phyloP scores from a whole-genome alignment of 2,797 vertebrate species.

The Oceanodroma leucorhoa region DNA sequence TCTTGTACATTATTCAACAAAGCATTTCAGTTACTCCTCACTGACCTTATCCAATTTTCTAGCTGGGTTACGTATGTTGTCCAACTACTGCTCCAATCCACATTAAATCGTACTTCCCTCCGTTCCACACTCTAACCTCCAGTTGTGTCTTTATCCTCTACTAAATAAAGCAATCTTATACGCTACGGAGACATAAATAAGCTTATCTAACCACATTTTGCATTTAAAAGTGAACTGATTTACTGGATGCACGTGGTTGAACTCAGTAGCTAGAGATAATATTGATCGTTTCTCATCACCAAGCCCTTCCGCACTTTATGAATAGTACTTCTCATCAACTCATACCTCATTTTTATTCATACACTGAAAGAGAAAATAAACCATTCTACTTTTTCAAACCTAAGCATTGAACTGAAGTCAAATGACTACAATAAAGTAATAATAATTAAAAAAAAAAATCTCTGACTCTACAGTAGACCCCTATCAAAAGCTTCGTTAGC shows the following conservation, averaged over 20 bases:
- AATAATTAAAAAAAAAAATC: neutral
- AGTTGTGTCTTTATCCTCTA: neutral
- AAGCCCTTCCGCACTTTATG: neutral
- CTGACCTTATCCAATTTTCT: neutral
- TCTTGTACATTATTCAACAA: neutral
- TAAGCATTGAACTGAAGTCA: neutral
- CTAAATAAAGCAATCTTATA: neutral
- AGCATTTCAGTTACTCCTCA: neutral
- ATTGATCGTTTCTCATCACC: neutral
- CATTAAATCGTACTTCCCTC: neutral
- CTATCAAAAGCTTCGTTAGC: neutral
- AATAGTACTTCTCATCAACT: neutral
- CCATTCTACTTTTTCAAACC: neutral
- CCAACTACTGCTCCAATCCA: neutral
- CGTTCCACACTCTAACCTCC: neutral
- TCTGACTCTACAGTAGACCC: neutral
- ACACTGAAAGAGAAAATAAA: slow-evolving; percentile 22
- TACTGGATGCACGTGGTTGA: neutral
- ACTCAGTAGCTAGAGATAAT: neutral
- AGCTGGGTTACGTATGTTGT: neutral
- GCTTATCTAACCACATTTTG: neutral
- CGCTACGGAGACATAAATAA: neutral
- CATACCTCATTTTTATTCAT: slow-evolving; percentile 32
- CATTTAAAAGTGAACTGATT: neutral
- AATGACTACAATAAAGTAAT: neutral